These are phyloP conservation scores for Cebidichthys violaceus DNA, from an alignment of 2,113 vertebrate genomes.

Conservation along the genomic window DNA sequence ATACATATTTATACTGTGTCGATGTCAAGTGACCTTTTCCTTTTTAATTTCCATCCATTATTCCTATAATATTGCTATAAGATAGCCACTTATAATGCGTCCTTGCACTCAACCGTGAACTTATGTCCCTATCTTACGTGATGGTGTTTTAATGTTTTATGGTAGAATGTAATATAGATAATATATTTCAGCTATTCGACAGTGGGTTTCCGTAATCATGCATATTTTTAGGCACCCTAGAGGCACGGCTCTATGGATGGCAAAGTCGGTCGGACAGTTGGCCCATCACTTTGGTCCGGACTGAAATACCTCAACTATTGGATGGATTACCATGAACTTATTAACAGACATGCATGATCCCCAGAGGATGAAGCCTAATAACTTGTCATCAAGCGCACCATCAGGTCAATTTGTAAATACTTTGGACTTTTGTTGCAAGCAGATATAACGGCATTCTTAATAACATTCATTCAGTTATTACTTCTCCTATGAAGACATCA, in stretches of 20 bases:
- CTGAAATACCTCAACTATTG: neutral
- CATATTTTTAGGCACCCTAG: neutral
- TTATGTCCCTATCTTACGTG: neutral
- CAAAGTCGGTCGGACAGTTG: neutral
- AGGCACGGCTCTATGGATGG: neutral
- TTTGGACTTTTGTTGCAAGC: neutral
- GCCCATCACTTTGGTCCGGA: neutral
- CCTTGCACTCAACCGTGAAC: constrained; percentile 12
- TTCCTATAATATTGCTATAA: neutral
- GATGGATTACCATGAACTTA: constrained; percentile 1
- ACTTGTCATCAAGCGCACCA: neutral
- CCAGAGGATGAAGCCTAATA: constrained; percentile 5
- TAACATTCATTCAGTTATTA: too few species aligned
- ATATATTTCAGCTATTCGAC: neutral
- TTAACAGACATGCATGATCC: neutral
- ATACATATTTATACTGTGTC: neutral
- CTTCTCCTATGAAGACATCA: too few species aligned
- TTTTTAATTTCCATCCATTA: neutral
- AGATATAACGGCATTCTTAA: neutral
- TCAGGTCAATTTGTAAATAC: neutral
- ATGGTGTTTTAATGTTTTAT: constrained; percentile 26
- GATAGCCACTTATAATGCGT: neutral
- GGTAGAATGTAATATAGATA: neutral
- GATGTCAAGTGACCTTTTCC: constrained; percentile 21
- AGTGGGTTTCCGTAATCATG: neutral